Conservation (phyloP, 2,113 vertebrate species). For the Alosa alosa region DNA sequence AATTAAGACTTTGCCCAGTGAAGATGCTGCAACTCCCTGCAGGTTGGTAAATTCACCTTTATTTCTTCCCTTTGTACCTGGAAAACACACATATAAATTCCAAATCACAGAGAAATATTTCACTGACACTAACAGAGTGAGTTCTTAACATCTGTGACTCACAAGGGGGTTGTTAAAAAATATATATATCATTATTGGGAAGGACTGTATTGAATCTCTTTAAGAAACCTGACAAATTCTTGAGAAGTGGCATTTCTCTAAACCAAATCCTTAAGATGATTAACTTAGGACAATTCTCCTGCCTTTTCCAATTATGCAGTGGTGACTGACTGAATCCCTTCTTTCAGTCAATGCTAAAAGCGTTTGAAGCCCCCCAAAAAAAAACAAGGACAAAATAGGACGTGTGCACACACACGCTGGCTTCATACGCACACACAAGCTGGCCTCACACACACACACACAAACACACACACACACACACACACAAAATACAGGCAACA, state of each 20-base stretch:
- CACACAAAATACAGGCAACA: not conserved
- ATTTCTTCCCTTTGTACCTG: constrained; percentile 97
- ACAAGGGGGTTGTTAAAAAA: not conserved
- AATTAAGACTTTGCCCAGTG: constrained; percentile 88
- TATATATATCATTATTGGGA: not conserved
- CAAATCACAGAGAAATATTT: not conserved
- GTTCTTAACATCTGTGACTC: not conserved
- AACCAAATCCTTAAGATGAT: not conserved
- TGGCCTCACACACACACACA: not conserved
- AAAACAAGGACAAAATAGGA: constrained; percentile 23
- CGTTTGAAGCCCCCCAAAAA: not conserved
- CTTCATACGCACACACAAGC: not conserved
- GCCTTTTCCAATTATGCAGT: not conserved
- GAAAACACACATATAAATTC: not conserved
- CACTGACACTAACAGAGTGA: not conserved
- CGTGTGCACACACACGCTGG: not conserved
- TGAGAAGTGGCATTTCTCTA: not conserved
- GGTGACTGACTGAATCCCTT: not conserved
- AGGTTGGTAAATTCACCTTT: constrained; percentile 99
- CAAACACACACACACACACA: not conserved
- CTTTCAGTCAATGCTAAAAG: too few relatives aligned
- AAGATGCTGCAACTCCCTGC: constrained; percentile 91
- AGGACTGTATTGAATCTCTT: not conserved
- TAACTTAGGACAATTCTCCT: not conserved
- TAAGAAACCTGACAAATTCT: not conserved